Conservation (phyloP, 2,888 invertebrate species). For the Ormyrus thymus region DNA sequence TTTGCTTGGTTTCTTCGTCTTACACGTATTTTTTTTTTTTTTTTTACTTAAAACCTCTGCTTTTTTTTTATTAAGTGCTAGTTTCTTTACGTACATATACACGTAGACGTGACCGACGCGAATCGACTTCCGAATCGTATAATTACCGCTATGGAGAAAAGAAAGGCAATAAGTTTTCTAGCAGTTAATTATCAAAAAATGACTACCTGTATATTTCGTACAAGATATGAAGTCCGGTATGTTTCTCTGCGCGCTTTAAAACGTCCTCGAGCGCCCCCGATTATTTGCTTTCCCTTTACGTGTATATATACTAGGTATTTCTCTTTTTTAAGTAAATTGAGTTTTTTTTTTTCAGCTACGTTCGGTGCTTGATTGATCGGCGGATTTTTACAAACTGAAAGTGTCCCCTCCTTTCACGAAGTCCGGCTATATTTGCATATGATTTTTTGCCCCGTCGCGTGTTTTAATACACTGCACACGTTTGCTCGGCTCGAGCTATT, state of each 20-base stretch:
- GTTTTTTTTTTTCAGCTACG: not conserved
- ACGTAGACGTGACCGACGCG: not conserved
- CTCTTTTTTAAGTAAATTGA: not conserved
- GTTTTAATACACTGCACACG: too few relatives aligned
- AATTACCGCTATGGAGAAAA: not conserved
- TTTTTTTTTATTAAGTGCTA: conserved; percentile 5
- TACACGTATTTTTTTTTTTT: conserved; percentile 1
- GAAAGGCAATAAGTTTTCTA: not conserved
- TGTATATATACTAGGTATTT: conserved; percentile 4
- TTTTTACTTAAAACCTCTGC: conserved; percentile 2
- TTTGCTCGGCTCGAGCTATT: not conserved
- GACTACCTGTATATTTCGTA: not conserved
- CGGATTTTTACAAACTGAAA: conserved; percentile 18
- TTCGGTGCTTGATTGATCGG: conserved; percentile 34
- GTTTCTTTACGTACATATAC: conserved; percentile 1
- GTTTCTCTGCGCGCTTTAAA: not conserved
- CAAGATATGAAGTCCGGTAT: conserved; percentile 3
- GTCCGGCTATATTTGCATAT: too few relatives aligned
- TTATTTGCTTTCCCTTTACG: not conserved
- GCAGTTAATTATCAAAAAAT: not conserved
- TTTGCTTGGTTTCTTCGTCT: not conserved
- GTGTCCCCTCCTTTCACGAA: not conserved
- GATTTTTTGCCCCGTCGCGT: too few relatives aligned
- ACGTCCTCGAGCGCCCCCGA: not conserved
- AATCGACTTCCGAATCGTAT: not conserved